These are phyloP conservation scores for Hemicrepidius hirtus DNA, from an alignment of 2,888 invertebrate genomes.

Conservation along the genomic window DNA sequence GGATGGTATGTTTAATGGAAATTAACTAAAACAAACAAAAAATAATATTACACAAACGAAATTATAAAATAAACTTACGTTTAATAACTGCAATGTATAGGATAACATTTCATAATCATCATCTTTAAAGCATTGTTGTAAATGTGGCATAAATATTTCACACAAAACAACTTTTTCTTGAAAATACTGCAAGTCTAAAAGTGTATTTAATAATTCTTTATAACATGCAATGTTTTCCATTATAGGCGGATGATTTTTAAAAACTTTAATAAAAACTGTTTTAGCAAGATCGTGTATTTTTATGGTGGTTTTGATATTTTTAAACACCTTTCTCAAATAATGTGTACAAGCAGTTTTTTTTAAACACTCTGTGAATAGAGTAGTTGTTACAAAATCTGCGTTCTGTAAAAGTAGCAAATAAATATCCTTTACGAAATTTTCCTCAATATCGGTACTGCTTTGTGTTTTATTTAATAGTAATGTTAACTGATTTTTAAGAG, in stretches of 20 bases:
- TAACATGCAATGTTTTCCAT: conserved; percentile 60
- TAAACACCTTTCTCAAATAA: conserved; percentile 55
- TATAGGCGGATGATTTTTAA: conserved; percentile 55
- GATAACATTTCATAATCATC: conserved; percentile 29
- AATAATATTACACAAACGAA: background rate
- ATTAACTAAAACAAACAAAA: conserved; percentile 9
- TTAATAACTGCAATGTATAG: conserved; percentile 30
- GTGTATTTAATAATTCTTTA: conserved; percentile 59
- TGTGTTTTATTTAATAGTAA: conserved; percentile 63
- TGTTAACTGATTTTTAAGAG: conserved; percentile 56
- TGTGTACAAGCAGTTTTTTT: conserved; percentile 60
- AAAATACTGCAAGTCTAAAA: conserved; percentile 59
- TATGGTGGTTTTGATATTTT: conserved; percentile 46
- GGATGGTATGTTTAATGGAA: background rate
- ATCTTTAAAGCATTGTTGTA: conserved; percentile 23
- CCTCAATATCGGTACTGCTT: conserved; percentile 44
- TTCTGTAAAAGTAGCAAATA: conserved; percentile 65
- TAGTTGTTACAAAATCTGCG: conserved; percentile 59
- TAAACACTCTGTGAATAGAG: conserved; percentile 63
- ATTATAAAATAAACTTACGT: conserved; percentile 39
- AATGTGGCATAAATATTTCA: conserved; percentile 31
- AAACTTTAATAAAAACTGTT: conserved; percentile 56
- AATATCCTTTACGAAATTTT: conserved; percentile 60
- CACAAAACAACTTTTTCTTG: background rate
- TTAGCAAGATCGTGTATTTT: conserved; percentile 61